phyloP scores from a whole-genome alignment of 2,888 invertebrate genomes.

The Linnaemya vulpina region DNA sequence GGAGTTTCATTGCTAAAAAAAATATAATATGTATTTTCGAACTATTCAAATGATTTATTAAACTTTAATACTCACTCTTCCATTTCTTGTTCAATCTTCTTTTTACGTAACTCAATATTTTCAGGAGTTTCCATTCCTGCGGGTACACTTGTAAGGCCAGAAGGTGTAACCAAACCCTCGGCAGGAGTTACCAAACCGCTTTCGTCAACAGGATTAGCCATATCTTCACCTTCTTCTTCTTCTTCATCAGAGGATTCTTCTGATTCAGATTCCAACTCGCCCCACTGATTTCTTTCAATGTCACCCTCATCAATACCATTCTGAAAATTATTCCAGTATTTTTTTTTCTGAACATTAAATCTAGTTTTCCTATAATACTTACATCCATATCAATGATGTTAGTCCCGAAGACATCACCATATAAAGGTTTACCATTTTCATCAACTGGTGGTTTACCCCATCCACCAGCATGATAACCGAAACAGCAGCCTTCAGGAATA shows the following conservation, averaged over 20 bases:
- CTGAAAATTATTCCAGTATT: constrained; percentile 79
- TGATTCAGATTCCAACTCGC: constrained; percentile 95
- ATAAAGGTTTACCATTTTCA: constrained; percentile 97
- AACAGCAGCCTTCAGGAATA: constrained; percentile 98
- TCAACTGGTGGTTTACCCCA: constrained; percentile 99
- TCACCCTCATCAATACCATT: constrained; percentile 91
- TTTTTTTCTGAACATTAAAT: background rate
- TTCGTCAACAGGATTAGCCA: constrained; percentile 86
- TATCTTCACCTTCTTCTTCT: constrained; percentile 86
- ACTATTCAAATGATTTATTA: background rate
- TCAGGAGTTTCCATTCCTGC: constrained; percentile 99
- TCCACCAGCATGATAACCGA: constrained; percentile 99
- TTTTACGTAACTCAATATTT: constrained; percentile 98
- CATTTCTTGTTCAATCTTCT: constrained; percentile 97
- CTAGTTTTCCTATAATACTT: constrained; percentile 73
- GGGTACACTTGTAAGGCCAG: constrained; percentile 94
- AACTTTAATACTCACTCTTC: constrained; percentile 88
- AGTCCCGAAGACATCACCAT: constrained; percentile 99
- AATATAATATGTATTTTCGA: constrained; percentile 40
- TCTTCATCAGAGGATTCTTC: constrained; percentile 86
- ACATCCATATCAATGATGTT: constrained; percentile 89
- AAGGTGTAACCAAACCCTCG: constrained; percentile 96
- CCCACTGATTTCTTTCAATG: constrained; percentile 97
- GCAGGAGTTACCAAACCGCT: constrained; percentile 96
- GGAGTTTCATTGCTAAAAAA: constrained; percentile 92